Evolutionary conservation across 2,113 vertebrate species (phyloP).

Genomic region (Actenoides lindsayi): DNA sequence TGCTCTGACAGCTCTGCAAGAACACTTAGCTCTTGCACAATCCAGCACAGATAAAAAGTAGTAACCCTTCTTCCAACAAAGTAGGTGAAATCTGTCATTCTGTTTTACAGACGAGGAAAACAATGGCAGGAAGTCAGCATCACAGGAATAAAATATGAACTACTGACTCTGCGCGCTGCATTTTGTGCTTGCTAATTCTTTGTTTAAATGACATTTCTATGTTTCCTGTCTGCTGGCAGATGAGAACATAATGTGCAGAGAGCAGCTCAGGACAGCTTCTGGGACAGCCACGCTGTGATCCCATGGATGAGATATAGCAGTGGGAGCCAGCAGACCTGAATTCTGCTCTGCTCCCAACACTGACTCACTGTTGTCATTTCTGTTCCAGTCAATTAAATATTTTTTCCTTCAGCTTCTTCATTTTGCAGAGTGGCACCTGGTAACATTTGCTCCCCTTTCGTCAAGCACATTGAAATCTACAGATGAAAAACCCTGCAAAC

Average conservation of each 20-base stretch:
- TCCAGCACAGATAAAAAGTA: background rate
- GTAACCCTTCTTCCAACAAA: background rate
- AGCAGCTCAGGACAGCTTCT: slow-evolving; percentile 22
- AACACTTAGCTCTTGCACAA: background rate
- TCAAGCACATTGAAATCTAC: background rate
- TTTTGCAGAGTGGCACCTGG: background rate
- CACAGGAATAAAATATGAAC: background rate
- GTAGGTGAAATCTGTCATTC: background rate
- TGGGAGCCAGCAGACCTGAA: background rate
- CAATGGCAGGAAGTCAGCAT: slow-evolving; percentile 12
- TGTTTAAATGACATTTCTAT: slow-evolving; percentile 42
- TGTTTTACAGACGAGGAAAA: background rate
- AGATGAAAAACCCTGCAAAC: background rate
- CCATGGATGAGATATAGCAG: background rate
- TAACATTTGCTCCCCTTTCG: background rate
- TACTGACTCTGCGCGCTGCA: background rate
- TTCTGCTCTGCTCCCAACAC: background rate
- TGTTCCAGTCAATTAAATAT: background rate
- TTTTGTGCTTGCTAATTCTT: background rate
- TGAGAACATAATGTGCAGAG: slow-evolving; percentile 22
- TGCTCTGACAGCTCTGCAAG: background rate
- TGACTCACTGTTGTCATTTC: background rate
- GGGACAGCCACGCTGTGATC: background rate
- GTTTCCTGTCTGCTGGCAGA: slow-evolving; percentile 32
- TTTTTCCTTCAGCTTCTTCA: background rate